Conservation (phyloP, 2,888 invertebrate species). For the Rutpela maculata region DNA sequence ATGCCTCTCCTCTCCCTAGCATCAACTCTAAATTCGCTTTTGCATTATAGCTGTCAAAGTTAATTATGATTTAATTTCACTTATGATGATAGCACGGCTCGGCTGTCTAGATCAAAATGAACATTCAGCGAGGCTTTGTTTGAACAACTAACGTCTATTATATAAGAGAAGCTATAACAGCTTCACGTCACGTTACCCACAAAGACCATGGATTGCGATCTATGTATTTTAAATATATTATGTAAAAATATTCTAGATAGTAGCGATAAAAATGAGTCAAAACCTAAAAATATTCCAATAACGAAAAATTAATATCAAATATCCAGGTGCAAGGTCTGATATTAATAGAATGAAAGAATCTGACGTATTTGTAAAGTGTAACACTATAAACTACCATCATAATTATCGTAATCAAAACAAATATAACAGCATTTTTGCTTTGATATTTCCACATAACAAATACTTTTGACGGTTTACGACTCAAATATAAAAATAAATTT, state of each 20-base stretch:
- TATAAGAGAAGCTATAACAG: too few relatives aligned
- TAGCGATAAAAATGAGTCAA: not conserved
- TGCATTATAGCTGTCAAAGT: too few relatives aligned
- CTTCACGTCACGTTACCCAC: not conserved
- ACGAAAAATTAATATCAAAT: constrained; percentile 1
- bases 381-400: not conserved
- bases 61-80: too few relatives aligned
- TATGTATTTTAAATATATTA: not conserved
- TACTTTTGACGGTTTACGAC: constrained; percentile 17
- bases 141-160: too few relatives aligned
- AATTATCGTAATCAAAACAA: constrained; percentile 23
- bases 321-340: constrained; percentile 9
- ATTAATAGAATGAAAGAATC: not conserved
- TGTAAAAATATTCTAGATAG: not conserved
- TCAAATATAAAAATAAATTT: constrained; percentile 24
- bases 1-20: too few relatives aligned
- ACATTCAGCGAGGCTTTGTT: too few relatives aligned
- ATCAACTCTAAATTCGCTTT: too few relatives aligned
- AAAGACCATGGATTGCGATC: not conserved
- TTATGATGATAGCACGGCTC: too few relatives aligned
- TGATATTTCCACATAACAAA: constrained; percentile 20
- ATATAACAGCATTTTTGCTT: constrained; percentile 1
- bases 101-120: too few relatives aligned
- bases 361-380: not conserved
- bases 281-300: not conserved